Evolutionary conservation across 2,113 vertebrate genomes (phyloP).

Genomic region (Myiagra hebetior): DNA sequence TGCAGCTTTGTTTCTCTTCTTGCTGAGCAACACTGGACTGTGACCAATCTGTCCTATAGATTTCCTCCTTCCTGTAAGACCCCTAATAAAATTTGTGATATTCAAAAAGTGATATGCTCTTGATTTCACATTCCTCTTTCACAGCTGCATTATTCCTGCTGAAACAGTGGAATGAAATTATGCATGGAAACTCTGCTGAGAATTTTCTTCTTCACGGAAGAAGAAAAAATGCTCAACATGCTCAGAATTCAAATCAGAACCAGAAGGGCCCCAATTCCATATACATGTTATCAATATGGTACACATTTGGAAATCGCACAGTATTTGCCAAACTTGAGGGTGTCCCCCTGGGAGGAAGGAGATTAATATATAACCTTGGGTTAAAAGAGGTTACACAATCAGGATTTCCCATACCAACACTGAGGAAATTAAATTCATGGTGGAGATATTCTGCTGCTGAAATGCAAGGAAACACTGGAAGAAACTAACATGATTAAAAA

Average conservation of each 20-base stretch:
- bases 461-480: neutral
- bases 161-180: constrained; percentile 16
- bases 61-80: neutral
- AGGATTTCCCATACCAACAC: neutral
- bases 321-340: neutral
- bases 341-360: neutral
- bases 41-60: neutral
- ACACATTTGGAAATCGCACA: constrained; percentile 30
- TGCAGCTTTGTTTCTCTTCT: neutral
- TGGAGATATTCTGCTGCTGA: neutral
- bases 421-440: constrained; percentile 29
- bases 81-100: neutral
- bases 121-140: neutral
- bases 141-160: constrained; percentile 6
- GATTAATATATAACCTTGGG: constrained; percentile 53
- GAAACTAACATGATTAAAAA: constrained; percentile 40
- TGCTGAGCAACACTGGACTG: neutral
- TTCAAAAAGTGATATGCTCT: neutral
- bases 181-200: constrained; percentile 1
- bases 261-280: neutral
- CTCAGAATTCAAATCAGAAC: constrained; percentile 55
- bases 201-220: neutral
- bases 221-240: neutral
- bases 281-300: constrained; percentile 44
- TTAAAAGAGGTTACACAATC: constrained; percentile 33